Percentiles rank a stretch among this genome's conserved stretches.
Evolutionary conservation across 2,888 invertebrate genomes (phyloP).

Genomic region (Agonopterix arenella): DNA sequence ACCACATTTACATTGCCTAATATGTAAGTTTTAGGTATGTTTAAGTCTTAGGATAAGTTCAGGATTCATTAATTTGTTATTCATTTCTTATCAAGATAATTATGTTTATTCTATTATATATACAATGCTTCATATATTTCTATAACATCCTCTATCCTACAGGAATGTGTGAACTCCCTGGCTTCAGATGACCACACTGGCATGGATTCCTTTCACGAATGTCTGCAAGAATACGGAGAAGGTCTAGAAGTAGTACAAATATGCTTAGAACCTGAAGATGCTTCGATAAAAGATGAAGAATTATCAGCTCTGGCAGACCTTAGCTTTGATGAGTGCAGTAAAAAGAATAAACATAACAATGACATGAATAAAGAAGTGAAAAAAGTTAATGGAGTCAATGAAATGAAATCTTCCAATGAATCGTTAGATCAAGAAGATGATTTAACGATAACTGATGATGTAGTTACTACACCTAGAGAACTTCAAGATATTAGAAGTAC

Average conservation of each 20-base stretch:
- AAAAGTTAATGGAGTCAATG: slow-evolving; percentile 40
- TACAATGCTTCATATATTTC: background rate
- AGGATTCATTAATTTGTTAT: too few relatives aligned
- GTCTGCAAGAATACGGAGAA: slow-evolving; percentile 80
- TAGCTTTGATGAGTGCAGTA: slow-evolving; percentile 58
- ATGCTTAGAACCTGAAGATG: slow-evolving; percentile 77
- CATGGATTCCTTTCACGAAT: slow-evolving; percentile 80
- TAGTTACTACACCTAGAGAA: slow-evolving; percentile 54
- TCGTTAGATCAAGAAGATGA: slow-evolving; percentile 67
- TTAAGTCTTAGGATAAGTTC: too few relatives aligned
- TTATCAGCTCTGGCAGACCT: slow-evolving; percentile 62
- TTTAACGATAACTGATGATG: slow-evolving; percentile 68
- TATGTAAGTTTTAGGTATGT: too few relatives aligned
- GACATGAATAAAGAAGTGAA: slow-evolving; percentile 27
- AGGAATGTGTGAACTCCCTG: slow-evolving; percentile 74
- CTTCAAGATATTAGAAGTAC: slow-evolving; percentile 49
- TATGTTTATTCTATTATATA: too few relatives aligned
- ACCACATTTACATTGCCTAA: too few relatives aligned
- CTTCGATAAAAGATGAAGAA: slow-evolving; percentile 72
- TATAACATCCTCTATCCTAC: slow-evolving; percentile 21
- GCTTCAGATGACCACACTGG: slow-evolving; percentile 80
- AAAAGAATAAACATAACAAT: slow-evolving; percentile 27
- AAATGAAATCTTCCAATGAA: slow-evolving; percentile 52
- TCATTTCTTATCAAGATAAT: too few relatives aligned
- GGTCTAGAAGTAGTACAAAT: slow-evolving; percentile 79